Percentiles rank a stretch among this genome's conserved stretches.
Conservation (phyloP, 2,113 vertebrate genomes). For the Lepisosteus oculatus region DNA sequence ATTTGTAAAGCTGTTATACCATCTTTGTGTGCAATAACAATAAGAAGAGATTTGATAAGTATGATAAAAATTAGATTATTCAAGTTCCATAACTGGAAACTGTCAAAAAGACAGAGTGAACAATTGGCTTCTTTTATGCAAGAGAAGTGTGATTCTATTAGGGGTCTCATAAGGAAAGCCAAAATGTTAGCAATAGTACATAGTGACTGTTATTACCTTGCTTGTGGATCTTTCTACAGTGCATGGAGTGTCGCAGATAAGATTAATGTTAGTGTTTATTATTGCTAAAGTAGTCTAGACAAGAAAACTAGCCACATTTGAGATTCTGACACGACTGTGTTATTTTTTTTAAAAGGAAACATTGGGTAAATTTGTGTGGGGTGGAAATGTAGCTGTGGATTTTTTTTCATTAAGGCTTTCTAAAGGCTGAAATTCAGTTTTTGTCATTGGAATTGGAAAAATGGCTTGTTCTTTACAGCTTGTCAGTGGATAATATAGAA, state of each 20-base stretch:
- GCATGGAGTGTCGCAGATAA: slow-evolving; percentile 62
- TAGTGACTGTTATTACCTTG: slow-evolving; percentile 60
- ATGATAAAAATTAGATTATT: slow-evolving; percentile 75
- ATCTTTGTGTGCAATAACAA: slow-evolving; percentile 50
- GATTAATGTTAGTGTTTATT: slow-evolving; percentile 64
- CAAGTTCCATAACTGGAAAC: slow-evolving; percentile 65
- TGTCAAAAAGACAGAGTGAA: slow-evolving; percentile 68
- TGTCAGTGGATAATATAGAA: too few relatives aligned
- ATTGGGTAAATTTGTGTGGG: too few relatives aligned
- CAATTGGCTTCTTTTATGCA: slow-evolving; percentile 67
- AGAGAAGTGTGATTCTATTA: slow-evolving; percentile 66
- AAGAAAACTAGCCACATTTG: neutral
- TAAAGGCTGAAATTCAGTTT: too few relatives aligned
- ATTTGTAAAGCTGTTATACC: slow-evolving; percentile 2
- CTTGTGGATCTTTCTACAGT: slow-evolving; percentile 56
- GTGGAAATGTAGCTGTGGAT: too few relatives aligned
- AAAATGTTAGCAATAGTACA: slow-evolving; percentile 52
- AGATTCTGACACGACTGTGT: too few relatives aligned
- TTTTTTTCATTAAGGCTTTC: too few relatives aligned
- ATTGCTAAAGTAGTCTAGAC: slow-evolving; percentile 38
- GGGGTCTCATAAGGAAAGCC: slow-evolving; percentile 54
- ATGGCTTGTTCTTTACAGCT: too few relatives aligned
- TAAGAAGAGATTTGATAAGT: slow-evolving; percentile 71
- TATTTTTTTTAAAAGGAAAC: too few relatives aligned
- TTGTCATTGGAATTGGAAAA: too few relatives aligned